A percentile compares a stretch with the other conserved stretches of the same genome.
These are phyloP conservation scores for Clivina fossor DNA, from an alignment of 2,888 invertebrate genomes.

Conservation along the genomic window DNA sequence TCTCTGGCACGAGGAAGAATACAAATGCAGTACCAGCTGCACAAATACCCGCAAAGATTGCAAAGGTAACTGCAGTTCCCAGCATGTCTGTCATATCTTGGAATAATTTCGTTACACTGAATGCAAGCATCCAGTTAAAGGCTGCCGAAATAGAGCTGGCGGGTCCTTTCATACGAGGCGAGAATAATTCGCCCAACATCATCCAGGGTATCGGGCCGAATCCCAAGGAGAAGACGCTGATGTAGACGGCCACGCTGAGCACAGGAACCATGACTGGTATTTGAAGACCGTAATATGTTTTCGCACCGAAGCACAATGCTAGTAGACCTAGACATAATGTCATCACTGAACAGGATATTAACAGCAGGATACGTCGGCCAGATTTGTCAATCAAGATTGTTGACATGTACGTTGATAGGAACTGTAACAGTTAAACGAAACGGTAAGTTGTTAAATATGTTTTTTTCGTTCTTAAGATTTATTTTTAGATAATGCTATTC, in stretches of 20 bases:
- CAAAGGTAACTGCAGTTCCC: conserved; percentile 65
- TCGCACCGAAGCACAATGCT: conserved; percentile 41
- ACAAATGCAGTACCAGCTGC: conserved; percentile 64
- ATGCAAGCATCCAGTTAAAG: conserved; percentile 70
- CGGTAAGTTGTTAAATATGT: not conserved
- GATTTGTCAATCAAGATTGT: conserved; percentile 61
- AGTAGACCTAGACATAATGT: conserved; percentile 40
- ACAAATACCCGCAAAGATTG: conserved; percentile 65
- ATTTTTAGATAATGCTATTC: too few relatives aligned
- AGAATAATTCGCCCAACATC: conserved; percentile 68
- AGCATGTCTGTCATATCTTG: conserved; percentile 60
- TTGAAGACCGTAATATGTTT: conserved; percentile 26
- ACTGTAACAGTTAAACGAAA: conserved; percentile 47
- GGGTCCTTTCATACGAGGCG: conserved; percentile 62
- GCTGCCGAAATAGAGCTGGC: conserved; percentile 70
- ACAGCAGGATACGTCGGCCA: conserved; percentile 63
- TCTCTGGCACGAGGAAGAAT: conserved; percentile 68
- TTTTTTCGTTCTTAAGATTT: too few relatives aligned
- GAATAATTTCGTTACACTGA: conserved; percentile 64
- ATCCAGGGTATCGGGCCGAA: conserved; percentile 75
- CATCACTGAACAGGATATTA: conserved; percentile 63
- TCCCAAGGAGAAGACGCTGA: conserved; percentile 65
- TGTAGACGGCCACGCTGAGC: conserved; percentile 58
- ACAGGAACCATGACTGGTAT: conserved; percentile 60
- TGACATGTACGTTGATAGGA: conserved; percentile 60